Conservation (phyloP, 37 sponge, comb jelly and placozoan genomes). For the Beroe ovata region DNA sequence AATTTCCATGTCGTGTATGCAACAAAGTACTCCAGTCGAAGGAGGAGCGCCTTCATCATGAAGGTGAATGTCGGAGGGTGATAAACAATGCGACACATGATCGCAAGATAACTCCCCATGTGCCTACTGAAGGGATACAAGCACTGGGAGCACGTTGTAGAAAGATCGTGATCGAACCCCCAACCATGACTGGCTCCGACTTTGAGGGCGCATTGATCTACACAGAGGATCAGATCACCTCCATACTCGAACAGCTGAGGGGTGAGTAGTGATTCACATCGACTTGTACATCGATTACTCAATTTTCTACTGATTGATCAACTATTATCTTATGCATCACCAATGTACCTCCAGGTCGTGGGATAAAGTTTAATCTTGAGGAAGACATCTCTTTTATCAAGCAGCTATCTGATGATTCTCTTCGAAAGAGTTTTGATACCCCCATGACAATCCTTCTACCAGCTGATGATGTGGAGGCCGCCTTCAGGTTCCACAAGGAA, state of each 20-base stretch:
- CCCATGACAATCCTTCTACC: background rate
- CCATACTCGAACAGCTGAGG: background rate
- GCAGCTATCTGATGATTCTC: background rate
- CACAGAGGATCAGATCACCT: background rate
- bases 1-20: background rate
- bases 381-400: background rate
- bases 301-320: too few relatives aligned
- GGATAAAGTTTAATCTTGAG: slow-evolving; percentile 3
- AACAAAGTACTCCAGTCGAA: too few relatives aligned
- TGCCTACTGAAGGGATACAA: too few relatives aligned
- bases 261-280: background rate
- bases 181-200: background rate
- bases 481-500: background rate
- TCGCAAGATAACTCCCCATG: too few relatives aligned
- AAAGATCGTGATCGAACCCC: too few relatives aligned
- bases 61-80: background rate
- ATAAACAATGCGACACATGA: too few relatives aligned
- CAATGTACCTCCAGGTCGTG: background rate
- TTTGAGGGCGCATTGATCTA: background rate
- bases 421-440: background rate
- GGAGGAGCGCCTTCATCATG: too few relatives aligned
- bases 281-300: too few relatives aligned
- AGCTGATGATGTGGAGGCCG: background rate
- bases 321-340: background rate
- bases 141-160: too few relatives aligned